Evolutionary conservation across 2,888 invertebrate species (phyloP).

Genomic region (Leptinotarsa tumamoca): DNA sequence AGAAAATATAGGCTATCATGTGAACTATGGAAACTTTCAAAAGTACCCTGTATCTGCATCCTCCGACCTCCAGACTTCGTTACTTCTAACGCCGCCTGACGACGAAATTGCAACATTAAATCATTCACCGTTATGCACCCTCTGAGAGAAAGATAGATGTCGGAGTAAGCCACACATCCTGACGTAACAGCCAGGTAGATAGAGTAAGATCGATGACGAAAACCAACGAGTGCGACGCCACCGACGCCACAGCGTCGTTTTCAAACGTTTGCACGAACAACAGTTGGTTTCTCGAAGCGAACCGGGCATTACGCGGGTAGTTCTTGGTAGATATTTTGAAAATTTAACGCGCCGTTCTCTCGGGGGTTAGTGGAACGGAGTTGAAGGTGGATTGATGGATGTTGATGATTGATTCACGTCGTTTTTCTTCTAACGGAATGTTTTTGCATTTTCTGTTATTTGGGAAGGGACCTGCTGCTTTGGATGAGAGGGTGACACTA

Average conservation of each 20-base stretch:
- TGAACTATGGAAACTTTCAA: background rate
- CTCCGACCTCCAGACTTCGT: background rate
- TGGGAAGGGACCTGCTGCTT: too few relatives aligned
- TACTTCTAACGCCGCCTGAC: constrained; percentile 10
- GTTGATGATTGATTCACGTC: too few relatives aligned
- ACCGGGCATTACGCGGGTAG: constrained; percentile 17
- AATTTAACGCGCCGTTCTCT: constrained; percentile 9
- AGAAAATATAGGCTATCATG: too few relatives aligned
- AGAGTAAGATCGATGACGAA: constrained; percentile 48
- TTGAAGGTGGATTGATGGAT: background rate
- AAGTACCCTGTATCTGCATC: background rate
- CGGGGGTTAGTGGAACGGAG: background rate
- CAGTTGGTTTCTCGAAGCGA: constrained; percentile 65
- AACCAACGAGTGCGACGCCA: constrained; percentile 49
- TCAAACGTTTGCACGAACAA: constrained; percentile 55
- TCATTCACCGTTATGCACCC: constrained; percentile 9
- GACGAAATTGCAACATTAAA: background rate
- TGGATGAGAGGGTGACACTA: too few relatives aligned
- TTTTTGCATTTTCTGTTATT: too few relatives aligned
- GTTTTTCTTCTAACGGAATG: too few relatives aligned
- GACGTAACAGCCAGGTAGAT: constrained; percentile 18
- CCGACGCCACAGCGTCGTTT: constrained; percentile 53
- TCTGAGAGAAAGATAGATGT: constrained; percentile 1
- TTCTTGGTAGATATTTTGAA: constrained; percentile 23
- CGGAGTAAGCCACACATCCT: background rate